Evolutionary conservation across 2,113 vertebrate genomes (phyloP).

Genomic region (Galeopterus variegatus): DNA sequence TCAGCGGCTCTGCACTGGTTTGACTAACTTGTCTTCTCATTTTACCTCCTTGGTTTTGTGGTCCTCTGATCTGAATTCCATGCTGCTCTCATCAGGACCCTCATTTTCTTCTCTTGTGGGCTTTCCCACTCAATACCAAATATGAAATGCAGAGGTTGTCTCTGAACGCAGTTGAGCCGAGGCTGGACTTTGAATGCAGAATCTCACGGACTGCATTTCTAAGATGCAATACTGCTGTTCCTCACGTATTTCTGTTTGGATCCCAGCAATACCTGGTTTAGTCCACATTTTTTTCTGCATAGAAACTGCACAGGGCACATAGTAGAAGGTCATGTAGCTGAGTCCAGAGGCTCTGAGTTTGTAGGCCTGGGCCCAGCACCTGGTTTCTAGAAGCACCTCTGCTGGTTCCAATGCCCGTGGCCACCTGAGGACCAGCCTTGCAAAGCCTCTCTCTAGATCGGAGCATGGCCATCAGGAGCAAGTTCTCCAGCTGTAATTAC

Average conservation of each 20-base stretch:
- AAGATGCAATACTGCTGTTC: rapidly evolving
- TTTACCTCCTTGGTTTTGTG: background rate
- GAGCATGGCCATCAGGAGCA: background rate
- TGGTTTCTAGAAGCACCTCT: background rate
- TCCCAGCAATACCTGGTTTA: rapidly evolving
- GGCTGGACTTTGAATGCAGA: background rate
- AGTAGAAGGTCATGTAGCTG: rapidly evolving
- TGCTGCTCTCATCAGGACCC: rapidly evolving
- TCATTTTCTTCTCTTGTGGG: background rate
- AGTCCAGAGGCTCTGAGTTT: background rate
- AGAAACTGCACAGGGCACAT: rapidly evolving
- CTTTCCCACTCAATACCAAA: background rate
- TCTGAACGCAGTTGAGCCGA: background rate
- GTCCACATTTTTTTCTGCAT: no score
- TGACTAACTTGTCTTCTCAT: rapidly evolving
- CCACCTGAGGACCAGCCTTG: background rate
- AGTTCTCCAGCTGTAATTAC: background rate
- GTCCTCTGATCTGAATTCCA: background rate
- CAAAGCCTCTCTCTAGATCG: background rate
- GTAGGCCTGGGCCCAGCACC: background rate
- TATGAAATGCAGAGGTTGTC: background rate
- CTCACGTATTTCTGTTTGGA: rapidly evolving
- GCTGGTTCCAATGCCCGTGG: rapidly evolving
- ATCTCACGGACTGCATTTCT: rapidly evolving
- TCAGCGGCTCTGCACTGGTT: rapidly evolving